Percentiles rank a stretch among this genome's conserved stretches.
Conservation (phyloP, 2,113 vertebrate species). For the Podarcis cretensis region DNA sequence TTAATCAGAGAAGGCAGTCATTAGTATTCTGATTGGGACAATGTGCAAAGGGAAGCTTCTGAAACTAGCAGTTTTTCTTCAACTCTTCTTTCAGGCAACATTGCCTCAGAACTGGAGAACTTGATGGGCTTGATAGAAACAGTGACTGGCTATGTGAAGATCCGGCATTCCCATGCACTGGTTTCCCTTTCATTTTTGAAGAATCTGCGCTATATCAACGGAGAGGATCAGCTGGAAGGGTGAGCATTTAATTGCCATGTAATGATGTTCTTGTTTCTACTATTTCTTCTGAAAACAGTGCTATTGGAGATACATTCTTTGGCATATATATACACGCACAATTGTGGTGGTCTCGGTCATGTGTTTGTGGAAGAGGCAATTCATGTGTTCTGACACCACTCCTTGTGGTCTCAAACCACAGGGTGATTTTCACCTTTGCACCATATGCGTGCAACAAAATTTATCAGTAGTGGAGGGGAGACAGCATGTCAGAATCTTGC, state of each 20-base stretch:
- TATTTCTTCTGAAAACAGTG: neutral
- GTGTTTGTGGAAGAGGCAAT: no score
- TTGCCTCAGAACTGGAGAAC: conserved; percentile 96
- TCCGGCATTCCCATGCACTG: conserved; percentile 93
- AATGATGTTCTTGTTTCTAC: neutral
- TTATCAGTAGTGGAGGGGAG: neutral
- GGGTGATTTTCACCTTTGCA: neutral
- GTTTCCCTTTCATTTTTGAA: conserved; percentile 96
- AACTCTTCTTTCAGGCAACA: conserved; percentile 82
- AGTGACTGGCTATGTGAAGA: conserved; percentile 94
- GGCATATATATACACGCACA: neutral
- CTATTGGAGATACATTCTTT: neutral
- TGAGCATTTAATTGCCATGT: conserved; percentile 61
- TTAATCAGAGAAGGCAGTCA: conserved; percentile 23
- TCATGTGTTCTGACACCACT: neutral
- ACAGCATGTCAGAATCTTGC: neutral
- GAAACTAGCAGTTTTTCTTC: neutral
- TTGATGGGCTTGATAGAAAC: conserved; percentile 97
- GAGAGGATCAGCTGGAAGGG: conserved; percentile 92
- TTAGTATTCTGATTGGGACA: neutral
- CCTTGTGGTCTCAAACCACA: neutral
- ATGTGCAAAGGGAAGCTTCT: fast-evolving
- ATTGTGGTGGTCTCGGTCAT: no score
- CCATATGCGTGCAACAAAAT: neutral
- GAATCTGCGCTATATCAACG: conserved; percentile 90